Evolutionary conservation across 2,113 vertebrate species (phyloP).

Genomic region (Nymphicus hollandicus): DNA sequence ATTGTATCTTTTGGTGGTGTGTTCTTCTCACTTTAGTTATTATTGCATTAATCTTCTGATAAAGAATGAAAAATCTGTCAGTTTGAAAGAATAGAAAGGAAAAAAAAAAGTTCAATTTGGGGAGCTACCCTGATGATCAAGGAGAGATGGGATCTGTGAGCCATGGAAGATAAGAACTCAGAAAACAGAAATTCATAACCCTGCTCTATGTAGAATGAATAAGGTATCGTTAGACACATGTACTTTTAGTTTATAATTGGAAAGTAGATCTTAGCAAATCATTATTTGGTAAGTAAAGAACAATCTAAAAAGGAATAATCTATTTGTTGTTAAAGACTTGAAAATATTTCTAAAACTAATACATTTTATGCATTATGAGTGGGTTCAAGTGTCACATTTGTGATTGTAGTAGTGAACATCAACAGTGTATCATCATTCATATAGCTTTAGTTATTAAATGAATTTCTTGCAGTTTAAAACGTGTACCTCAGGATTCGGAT

Average conservation of each 20-base stretch:
- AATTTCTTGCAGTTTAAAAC: not conserved
- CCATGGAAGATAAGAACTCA: constrained; percentile 60
- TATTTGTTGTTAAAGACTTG: not conserved
- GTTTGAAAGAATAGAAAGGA: not conserved
- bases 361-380: not conserved
- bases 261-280: not conserved
- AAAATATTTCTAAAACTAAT: not conserved
- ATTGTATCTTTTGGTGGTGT: constrained; percentile 34
- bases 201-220: constrained; percentile 11
- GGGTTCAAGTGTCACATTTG: not conserved
- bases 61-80: constrained; percentile 47
- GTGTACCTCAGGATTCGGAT: not conserved
- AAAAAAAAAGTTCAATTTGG: constrained; percentile 46
- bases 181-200: constrained; percentile 48
- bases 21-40: constrained; percentile 32
- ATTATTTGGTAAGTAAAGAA: not conserved
- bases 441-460: not conserved
- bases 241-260: constrained; percentile 1
- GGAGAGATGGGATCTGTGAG: constrained; percentile 69
- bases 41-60: constrained; percentile 69
- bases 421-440: not conserved
- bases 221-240: not conserved
- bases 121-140: constrained; percentile 60
- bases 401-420: not conserved
- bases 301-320: not conserved